Conservation (phyloP, 1,140 invertebrate genomes). For the Phenacoccus solenopsis region DNA sequence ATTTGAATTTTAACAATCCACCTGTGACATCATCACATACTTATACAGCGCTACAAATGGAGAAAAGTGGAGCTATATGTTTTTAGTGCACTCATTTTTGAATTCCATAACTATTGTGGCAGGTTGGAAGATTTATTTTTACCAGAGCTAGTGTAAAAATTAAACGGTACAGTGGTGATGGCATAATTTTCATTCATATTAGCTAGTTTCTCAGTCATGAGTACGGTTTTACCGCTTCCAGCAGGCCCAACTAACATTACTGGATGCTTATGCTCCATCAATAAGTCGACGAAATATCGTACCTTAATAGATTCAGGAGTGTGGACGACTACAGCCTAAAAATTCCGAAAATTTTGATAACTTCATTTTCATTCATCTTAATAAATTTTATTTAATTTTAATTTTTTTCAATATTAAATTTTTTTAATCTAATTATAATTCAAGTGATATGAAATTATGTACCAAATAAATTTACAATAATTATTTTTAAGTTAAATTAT, state of each 20-base stretch:
- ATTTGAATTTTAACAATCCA: no score
- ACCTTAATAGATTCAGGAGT: conserved; percentile 85
- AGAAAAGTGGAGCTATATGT: no score
- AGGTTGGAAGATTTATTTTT: neutral
- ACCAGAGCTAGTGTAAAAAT: conserved; percentile 86
- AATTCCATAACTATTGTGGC: no score
- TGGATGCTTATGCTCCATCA: conserved; percentile 77
- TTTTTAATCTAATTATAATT: no score
- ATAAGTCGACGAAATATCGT: conserved; percentile 74
- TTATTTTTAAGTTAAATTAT: no score
- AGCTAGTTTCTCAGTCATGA: conserved; percentile 74
- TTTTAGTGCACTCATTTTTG: no score
- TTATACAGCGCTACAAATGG: no score
- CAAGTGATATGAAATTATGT: no score
- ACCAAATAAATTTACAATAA: no score
- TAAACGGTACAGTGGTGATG: conserved; percentile 85
- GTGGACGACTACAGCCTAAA: conserved; percentile 76
- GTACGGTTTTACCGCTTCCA: conserved; percentile 80
- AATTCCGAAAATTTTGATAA: neutral
- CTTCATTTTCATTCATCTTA: neutral
- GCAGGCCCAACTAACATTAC: conserved; percentile 89
- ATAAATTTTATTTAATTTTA: neutral
- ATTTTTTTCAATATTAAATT: no score
- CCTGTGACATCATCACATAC: no score
- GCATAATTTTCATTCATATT: conserved; percentile 72